A percentile compares a stretch with the other conserved stretches of the same genome.
Conservation (phyloP, 2,888 invertebrate species). For the Eledona agricola region DNA sequence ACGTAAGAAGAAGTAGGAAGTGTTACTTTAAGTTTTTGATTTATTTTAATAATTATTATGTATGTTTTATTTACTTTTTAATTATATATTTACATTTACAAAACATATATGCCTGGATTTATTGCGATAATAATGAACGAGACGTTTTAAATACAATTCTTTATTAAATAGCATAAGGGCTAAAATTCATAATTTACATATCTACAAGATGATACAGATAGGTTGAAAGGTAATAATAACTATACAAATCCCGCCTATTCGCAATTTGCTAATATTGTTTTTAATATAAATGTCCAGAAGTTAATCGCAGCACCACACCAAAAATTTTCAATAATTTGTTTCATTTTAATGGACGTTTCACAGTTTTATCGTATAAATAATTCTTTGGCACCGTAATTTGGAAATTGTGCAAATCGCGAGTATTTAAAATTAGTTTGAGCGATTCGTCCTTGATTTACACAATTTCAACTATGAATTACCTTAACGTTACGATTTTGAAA, state of each 20-base stretch:
- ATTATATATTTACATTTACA: not conserved
- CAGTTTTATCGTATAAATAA: slow-evolving; percentile 36
- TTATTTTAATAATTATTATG: slow-evolving; percentile 10
- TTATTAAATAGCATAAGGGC: slow-evolving; percentile 55
- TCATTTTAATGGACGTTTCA: slow-evolving; percentile 52
- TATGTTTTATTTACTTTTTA: slow-evolving; percentile 8
- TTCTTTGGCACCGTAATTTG: slow-evolving; percentile 52
- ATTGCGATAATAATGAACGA: slow-evolving; percentile 10
- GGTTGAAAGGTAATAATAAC: slow-evolving; percentile 51
- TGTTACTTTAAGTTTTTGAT: slow-evolving; percentile 5
- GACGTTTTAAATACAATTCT: slow-evolving; percentile 43
- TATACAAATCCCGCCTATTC: slow-evolving; percentile 57
- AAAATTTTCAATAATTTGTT: slow-evolving; percentile 45
- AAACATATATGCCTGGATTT: slow-evolving; percentile 2
- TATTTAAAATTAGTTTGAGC: slow-evolving; percentile 34
- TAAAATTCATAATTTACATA: slow-evolving; percentile 55
- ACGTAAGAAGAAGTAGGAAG: slow-evolving; percentile 25
- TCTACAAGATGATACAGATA: slow-evolving; percentile 60
- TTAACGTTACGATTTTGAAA: slow-evolving; percentile 2
- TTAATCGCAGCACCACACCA: slow-evolving; percentile 60
- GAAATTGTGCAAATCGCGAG: slow-evolving; percentile 39
- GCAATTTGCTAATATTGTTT: slow-evolving; percentile 38
- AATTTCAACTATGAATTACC: slow-evolving; percentile 14
- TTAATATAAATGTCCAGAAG: slow-evolving; percentile 38
- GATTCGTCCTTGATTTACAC: slow-evolving; percentile 30